phyloP scores from a whole-genome alignment of 2,888 invertebrate genomes.

The Oscheius sp. region DNA sequence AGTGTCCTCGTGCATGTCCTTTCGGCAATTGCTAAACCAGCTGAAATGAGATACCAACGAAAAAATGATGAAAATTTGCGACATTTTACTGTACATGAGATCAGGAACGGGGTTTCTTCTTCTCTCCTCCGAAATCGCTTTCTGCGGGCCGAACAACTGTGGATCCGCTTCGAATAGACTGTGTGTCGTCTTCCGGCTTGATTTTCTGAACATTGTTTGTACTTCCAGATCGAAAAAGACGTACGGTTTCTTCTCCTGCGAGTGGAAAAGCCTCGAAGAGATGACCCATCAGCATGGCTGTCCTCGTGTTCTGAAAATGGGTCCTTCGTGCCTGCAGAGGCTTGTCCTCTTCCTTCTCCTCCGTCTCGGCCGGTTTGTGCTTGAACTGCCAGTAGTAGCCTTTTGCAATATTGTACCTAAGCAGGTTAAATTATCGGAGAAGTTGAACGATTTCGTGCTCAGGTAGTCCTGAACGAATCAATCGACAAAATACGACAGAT shows the following conservation, averaged over 20 bases:
- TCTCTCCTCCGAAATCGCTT: not conserved
- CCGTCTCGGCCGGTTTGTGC: slow-evolving; percentile 26
- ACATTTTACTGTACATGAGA: not conserved
- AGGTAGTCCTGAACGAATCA: not conserved
- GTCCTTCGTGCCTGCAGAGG: slow-evolving; percentile 55
- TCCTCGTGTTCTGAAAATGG: slow-evolving; percentile 58
- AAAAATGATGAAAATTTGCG: too few relatives aligned
- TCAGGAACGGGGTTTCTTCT: slow-evolving; percentile 28
- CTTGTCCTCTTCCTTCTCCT: slow-evolving; percentile 48
- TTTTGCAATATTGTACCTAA: slow-evolving; percentile 64
- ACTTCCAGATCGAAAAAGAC: not conserved
- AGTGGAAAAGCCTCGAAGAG: slow-evolving; percentile 47
- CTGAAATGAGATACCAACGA: too few relatives aligned
- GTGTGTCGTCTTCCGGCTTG: slow-evolving; percentile 25
- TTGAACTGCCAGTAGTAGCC: slow-evolving; percentile 70
- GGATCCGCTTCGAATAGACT: slow-evolving; percentile 7
- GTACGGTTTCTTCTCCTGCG: slow-evolving; percentile 20
- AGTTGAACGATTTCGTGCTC: not conserved
- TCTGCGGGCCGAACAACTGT: not conserved
- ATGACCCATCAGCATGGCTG: slow-evolving; percentile 49
- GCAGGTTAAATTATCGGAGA: not conserved
- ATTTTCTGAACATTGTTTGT: not conserved
- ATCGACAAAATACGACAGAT: too few relatives aligned
- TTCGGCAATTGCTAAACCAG: too few relatives aligned
- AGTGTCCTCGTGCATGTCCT: too few relatives aligned